Base-by-base conservation (phyloP, 2,113 vertebrate species). In the Vulpes ferrilata region DNA sequence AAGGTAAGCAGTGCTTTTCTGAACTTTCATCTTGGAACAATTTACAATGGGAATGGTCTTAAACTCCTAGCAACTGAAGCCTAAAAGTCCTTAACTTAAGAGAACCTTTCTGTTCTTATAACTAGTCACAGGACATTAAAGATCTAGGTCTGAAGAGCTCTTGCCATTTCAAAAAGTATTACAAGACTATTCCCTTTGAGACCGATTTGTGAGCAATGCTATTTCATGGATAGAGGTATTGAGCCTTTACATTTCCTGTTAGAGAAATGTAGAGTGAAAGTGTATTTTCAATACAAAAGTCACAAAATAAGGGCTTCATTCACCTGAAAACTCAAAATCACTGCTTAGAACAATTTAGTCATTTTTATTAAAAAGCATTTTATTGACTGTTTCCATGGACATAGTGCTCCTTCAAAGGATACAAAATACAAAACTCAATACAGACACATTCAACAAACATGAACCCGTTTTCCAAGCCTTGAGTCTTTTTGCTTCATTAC, bases 201-300 rank as follows among this genome's bases (percentile, higher is more conserved):
- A 27, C 88, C 95, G 59, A 60, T 83, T 88, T 98, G 5, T 97
- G 62, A 90, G 30, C 89, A 59, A 89, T 83, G 60, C 30, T 98
- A 48, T 97, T 98, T 96, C 87, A 79, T 17, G 32, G 93, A 95
- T 71, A 35, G 35, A 64, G 35, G 48, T 55, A 51, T 53, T 95
- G 62, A 85, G 17, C 4, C 13, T 97, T 88, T 57, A 1, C 4
- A 30, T 88, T 95, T 91, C 27, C 67, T 3, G 1, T 78, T 88
- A 97, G 53, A 59, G 87, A 98, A 98, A 97, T 95, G 59, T 78
- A 95, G 22, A 62, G 69, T 89, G 81, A 48, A 90, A 97, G 84
- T 76, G 30, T 32, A n/a, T 15, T 86, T 93, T 38, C 16, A 82
- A 76, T 48, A 79, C 27, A 95, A 95, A 96, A 84, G 30, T 79